A percentile compares a stretch with the other conserved stretches of the same genome.
phyloP scores from a whole-genome alignment of 2,113 vertebrate genomes.

The Jacana jacana region DNA sequence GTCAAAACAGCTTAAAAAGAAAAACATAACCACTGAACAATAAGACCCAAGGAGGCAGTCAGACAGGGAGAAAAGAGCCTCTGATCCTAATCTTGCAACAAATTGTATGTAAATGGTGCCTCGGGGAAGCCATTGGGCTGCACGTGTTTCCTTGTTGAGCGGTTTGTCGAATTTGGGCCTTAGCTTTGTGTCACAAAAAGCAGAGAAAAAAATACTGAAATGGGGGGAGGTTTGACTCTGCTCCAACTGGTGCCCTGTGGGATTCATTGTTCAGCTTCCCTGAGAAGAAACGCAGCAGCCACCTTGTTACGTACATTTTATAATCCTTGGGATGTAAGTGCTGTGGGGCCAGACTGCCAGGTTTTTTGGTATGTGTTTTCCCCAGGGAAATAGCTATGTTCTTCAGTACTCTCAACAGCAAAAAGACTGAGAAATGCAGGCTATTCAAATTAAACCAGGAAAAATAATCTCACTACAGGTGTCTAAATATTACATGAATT shows the following conservation, averaged over 20 bases:
- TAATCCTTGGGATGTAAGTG: background rate
- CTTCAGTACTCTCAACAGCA: background rate
- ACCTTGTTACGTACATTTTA: background rate
- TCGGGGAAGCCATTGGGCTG: background rate
- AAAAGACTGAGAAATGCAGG: background rate
- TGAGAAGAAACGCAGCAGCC: constrained; percentile 5
- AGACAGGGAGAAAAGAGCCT: background rate
- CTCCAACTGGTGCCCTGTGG: background rate
- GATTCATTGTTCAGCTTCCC: background rate
- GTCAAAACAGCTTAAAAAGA: background rate
- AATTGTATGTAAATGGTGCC: background rate
- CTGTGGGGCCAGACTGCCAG: background rate
- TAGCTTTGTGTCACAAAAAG: background rate
- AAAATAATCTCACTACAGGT: constrained; percentile 13
- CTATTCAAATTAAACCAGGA: constrained; percentile 31
- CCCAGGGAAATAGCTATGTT: background rate
- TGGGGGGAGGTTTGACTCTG: background rate
- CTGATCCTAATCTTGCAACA: background rate
- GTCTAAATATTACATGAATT: constrained; percentile 23
- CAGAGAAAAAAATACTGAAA: background rate
- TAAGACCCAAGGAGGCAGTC: background rate
- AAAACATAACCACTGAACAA: background rate
- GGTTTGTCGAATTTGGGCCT: background rate
- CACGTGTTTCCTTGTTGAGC: background rate
- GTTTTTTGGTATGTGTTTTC: background rate